A percentile compares a stretch with the other conserved stretches of the same genome.
Evolutionary conservation across 1,140 invertebrate genomes (phyloP).

Genomic region (Drosophila subobscura): DNA sequence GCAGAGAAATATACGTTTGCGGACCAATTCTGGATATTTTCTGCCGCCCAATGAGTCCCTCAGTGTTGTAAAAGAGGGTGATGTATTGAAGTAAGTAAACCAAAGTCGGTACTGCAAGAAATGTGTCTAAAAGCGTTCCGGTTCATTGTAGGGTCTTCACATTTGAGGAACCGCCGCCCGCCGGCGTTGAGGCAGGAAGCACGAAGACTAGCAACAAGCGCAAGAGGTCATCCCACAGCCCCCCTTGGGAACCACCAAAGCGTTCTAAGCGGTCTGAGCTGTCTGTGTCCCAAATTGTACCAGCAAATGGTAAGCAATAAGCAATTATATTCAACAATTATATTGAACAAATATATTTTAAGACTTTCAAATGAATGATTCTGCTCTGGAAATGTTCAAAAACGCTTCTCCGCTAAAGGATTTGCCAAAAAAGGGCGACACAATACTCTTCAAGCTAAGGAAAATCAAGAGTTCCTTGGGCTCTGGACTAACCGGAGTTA

Average conservation of each 20-base stretch:
- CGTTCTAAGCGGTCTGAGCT: slow-evolving; percentile 19
- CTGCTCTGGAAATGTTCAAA: slow-evolving; percentile 32
- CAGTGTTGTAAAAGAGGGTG: too few relatives aligned
- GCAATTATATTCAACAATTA: neutral
- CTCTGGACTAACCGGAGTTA: slow-evolving; percentile 14
- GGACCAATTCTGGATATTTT: neutral
- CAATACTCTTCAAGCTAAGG: too few relatives aligned
- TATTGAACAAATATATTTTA: neutral
- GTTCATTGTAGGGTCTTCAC: too few relatives aligned
- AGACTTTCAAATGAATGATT: neutral
- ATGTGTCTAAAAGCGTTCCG: too few relatives aligned
- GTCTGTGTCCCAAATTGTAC: slow-evolving; percentile 8
- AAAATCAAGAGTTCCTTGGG: slow-evolving; percentile 1
- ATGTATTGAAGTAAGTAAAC: too few relatives aligned
- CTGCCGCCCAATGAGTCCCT: neutral
- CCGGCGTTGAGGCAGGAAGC: too few relatives aligned
- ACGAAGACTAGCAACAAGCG: slow-evolving; percentile 10
- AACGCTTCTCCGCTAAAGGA: slow-evolving; percentile 15
- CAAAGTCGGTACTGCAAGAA: too few relatives aligned
- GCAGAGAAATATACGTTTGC: slow-evolving; percentile 21
- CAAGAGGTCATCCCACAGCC: too few relatives aligned
- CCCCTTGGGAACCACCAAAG: too few relatives aligned
- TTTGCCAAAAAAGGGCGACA: too few relatives aligned
- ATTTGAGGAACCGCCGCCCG: too few relatives aligned
- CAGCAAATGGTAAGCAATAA: neutral